Base-by-base conservation (phyloP, 2,113 vertebrate species). In the Hylia prasina region DNA sequence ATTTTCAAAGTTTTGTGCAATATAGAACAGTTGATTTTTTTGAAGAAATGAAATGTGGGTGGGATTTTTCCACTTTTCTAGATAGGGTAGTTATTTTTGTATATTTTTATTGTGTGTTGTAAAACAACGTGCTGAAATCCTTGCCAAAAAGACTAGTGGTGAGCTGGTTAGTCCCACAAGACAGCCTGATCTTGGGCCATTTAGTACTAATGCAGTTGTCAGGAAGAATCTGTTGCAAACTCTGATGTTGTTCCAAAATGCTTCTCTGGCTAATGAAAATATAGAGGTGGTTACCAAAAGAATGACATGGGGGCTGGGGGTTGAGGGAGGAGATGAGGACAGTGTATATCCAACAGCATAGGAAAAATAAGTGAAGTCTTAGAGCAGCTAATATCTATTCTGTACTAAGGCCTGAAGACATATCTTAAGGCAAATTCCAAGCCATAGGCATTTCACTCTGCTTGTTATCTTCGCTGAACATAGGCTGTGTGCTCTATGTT, bases 151-250 rank as follows among this genome's bases (percentile, higher is more conserved):
- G 45, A 39, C 31, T 82, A 63, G 44, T 86, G 81, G 66, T 84
- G 30, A 54, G 18, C 80, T 79, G 94, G 54, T 94, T 51, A 77
- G 63, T 90, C 73, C 86, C 37, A 64, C 54, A 81, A 91, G 71
- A 80, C 39, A 69, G 66, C 25, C 28, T 93, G 58, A 82, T 94
- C 54, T 92, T 68, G 35, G 51, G 35, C 54, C 63, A 75, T 90
- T 96, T 95, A 90, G 33, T 78, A 65, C 66, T 90, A 96, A 95
- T 85, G 72, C 63, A 87, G 69, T 72, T 92, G 87, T 70, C 80
- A 93, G 35, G 28, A 89, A 80, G 56, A 95, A 94, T 93, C 51
- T 90, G 40, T 68, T 76, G 65, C 20, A 89, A 77, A 28, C 17
- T 77, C 60, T 91, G 72, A 65, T 75, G 20, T 63, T 95, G 64